Evolutionary conservation across 2,888 invertebrate species (phyloP).

Genomic region (Hirtodrosophila histrioides): DNA sequence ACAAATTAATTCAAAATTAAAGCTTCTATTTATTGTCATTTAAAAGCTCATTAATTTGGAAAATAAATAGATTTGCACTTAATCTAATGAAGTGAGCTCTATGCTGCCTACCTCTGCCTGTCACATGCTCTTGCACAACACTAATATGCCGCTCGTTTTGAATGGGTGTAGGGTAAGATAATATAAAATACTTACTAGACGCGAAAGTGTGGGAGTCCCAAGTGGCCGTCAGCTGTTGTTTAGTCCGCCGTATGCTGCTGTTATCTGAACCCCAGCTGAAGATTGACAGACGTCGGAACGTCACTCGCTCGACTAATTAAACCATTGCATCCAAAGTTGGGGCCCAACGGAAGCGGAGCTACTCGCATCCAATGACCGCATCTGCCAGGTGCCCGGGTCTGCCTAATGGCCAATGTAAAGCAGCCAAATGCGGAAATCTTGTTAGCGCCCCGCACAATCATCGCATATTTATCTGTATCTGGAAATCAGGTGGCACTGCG

Average conservation of each 20-base stretch:
- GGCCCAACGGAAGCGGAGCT: conserved; percentile 60
- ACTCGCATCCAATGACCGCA: conserved; percentile 57
- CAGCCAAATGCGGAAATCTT: conserved; percentile 69
- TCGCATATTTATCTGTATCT: conserved; percentile 34
- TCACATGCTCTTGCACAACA: too few species aligned
- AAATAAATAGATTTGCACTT: too few species aligned
- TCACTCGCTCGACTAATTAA: conserved; percentile 61
- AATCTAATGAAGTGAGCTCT: too few species aligned
- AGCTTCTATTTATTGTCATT: too few species aligned
- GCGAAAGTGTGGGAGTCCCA: conserved; percentile 80
- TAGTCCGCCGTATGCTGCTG: conserved; percentile 48
- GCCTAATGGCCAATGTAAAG: conserved; percentile 45
- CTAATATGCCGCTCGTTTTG: not conserved
- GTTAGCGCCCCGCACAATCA: conserved; percentile 60
- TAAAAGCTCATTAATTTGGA: too few species aligned
- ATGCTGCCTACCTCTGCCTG: too few species aligned
- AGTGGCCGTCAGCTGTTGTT: conserved; percentile 58
- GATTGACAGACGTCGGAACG: conserved; percentile 39
- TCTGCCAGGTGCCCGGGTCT: conserved; percentile 20
- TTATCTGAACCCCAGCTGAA: conserved; percentile 23
- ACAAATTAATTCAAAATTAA: too few species aligned
- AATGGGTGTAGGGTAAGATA: conserved; percentile 10
- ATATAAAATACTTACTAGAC: conserved; percentile 37
- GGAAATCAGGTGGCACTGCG: conserved; percentile 42
- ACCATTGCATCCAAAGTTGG: conserved; percentile 45